A percentile compares a stretch with the other conserved stretches of the same genome.
Conservation (phyloP, 1,140 invertebrate genomes). For the Calephelis nemesis region DNA sequence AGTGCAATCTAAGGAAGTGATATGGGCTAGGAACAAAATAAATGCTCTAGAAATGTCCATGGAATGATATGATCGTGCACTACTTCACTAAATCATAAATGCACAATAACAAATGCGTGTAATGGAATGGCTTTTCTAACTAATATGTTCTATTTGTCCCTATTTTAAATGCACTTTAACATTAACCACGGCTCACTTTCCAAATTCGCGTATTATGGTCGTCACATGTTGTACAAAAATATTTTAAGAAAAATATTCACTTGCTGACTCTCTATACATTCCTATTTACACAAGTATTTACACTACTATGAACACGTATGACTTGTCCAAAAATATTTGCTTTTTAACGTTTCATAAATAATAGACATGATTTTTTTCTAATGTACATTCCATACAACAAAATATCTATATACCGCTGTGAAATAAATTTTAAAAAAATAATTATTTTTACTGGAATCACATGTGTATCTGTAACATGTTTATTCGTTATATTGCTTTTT, state of each 20-base stretch:
- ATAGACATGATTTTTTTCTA: too few species aligned
- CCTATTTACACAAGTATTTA: conserved; percentile 50
- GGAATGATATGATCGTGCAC: conserved; percentile 46
- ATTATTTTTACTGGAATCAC: too few species aligned
- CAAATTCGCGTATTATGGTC: conserved; percentile 25
- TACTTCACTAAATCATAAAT: conserved; percentile 30
- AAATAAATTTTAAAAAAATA: too few species aligned
- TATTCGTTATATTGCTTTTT: too few species aligned
- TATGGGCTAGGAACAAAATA: conserved; percentile 59
- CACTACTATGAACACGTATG: neutral
- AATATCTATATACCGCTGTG: too few species aligned
- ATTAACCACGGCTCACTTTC: neutral
- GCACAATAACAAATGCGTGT: conserved; percentile 36
- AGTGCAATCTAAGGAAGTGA: conserved; percentile 72
- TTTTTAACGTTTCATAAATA: neutral
- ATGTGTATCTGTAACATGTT: too few species aligned
- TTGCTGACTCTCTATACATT: conserved; percentile 63
- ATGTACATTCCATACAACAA: too few species aligned
- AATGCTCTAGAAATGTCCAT: conserved; percentile 36
- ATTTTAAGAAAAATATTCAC: conserved; percentile 69
- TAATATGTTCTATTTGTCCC: neutral
- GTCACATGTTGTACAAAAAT: conserved; percentile 67
- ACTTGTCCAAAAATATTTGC: too few species aligned
- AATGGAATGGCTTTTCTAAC: conserved; percentile 38
- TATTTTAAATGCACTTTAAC: conserved; percentile 23